Base-by-base conservation (phyloP, 2,113 vertebrate genomes). In the Tenebrosternarchus preto region DNA sequence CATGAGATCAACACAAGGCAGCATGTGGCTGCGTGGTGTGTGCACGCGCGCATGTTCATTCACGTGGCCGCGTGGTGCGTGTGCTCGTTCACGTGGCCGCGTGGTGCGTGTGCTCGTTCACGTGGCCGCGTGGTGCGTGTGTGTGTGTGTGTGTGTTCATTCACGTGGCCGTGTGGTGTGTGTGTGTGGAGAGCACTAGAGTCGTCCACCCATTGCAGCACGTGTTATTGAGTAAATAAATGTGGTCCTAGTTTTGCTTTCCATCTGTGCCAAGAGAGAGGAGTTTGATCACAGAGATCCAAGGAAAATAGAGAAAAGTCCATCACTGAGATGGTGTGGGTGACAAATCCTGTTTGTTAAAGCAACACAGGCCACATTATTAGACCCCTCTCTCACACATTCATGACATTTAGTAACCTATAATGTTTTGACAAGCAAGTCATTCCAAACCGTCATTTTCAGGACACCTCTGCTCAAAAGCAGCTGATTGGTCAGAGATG, bases 401-500 rank as follows among this genome's bases (percentile, higher is more conserved):
- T 55, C 77, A 70, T 88, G 81, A 87, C 82, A 81, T 15, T 17
- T 50, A 2, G 76, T 89, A 81, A 86, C 86, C 87, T 80, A 57
- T 31, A 17, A 11, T 5, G 17, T 22, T 78, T 39, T 20, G 71
- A 67, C 61, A 66, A 27, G 4, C 61, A 77, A 72, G 36, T 20
- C 4, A n/a, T 76, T 77, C 29, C 0, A 4, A 75, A 69, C 64
- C 19, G 36, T 67, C 64, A 69, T 43, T 70, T 12, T 11, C 17
- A 29, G 22, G 25, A 50, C 8, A 50, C 12, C 73, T 29, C n/a
- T 15, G 0, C 31, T 19, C 22, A 33, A 16, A 60, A 70, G 77
- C 57, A 72, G 77, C 82, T 83, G 31, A 87, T 86, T 89, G 83
- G 86, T n/a, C n/a, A n/a, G n/a, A n/a, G n/a, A n/a, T n/a, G n/a